These are phyloP conservation scores for Ceratitis capitata DNA, from an alignment of 1,140 invertebrate genomes.

Conservation along the genomic window DNA sequence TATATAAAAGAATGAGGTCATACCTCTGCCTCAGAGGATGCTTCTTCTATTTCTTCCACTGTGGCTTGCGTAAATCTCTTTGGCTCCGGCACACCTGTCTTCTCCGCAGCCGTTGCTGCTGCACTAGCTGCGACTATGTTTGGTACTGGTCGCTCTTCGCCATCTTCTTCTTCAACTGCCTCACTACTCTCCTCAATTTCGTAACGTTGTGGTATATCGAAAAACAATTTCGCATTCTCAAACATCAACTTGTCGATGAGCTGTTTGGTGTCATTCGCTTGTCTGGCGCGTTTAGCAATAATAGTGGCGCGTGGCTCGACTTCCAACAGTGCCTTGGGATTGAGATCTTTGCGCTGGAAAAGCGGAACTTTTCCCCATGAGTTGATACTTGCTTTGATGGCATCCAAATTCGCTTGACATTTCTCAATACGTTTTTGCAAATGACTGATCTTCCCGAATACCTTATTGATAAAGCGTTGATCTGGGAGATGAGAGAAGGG, in stretches of 20 bases:
- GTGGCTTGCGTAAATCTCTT: neutral
- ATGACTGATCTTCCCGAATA: slow-evolving; percentile 51
- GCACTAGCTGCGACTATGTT: neutral
- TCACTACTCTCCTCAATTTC: slow-evolving; percentile 50
- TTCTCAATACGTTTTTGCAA: slow-evolving; percentile 71
- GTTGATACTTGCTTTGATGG: slow-evolving; percentile 67
- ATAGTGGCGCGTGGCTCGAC: slow-evolving; percentile 68
- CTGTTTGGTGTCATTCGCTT: slow-evolving; percentile 66
- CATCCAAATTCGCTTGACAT: slow-evolving; percentile 68
- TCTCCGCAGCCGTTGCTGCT: neutral
- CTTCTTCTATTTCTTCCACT: slow-evolving; percentile 47
- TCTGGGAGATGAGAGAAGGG: neutral
- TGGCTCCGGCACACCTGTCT: neutral
- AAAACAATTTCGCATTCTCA: slow-evolving; percentile 70
- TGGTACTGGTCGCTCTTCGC: neutral
- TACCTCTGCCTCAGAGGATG: slow-evolving; percentile 44
- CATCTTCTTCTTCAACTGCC: slow-evolving; percentile 28
- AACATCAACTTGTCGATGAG: slow-evolving; percentile 70
- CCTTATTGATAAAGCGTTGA: slow-evolving; percentile 52
- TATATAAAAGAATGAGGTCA: neutral
- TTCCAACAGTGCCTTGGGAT: slow-evolving; percentile 68
- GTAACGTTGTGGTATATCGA: slow-evolving; percentile 61
- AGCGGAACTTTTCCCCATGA: slow-evolving; percentile 71
- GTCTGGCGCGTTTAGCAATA: slow-evolving; percentile 48
- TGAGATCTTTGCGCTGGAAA: slow-evolving; percentile 69